Percentiles rank a stretch among this genome's conserved stretches.
phyloP scores from a whole-genome alignment of 2,888 invertebrate species.

The Cosmia pyralina region DNA sequence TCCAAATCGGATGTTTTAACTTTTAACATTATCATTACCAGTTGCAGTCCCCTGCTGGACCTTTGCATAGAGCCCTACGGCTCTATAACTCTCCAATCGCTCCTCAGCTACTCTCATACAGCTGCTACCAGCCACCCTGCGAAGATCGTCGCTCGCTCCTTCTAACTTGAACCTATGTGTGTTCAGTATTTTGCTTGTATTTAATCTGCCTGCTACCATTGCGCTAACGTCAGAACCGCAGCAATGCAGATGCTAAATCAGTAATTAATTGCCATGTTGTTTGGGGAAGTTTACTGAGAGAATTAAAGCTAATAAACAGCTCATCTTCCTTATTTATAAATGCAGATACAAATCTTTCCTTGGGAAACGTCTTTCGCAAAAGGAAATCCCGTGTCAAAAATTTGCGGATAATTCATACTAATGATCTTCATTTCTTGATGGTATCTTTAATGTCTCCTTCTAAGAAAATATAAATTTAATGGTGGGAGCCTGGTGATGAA shows the following conservation, averaged over 20 bases:
- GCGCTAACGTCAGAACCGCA: conserved; percentile 4
- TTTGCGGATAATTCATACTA: not conserved
- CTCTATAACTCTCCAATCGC: too few species aligned
- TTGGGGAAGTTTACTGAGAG: conserved; percentile 13
- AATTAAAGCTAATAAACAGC: conserved; percentile 6
- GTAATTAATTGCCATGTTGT: conserved; percentile 6
- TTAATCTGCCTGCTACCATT: not conserved
- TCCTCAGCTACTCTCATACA: not conserved
- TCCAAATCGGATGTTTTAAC: too few species aligned
- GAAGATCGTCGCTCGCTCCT: not conserved
- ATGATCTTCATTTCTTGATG: not conserved
- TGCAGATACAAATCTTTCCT: conserved; percentile 12
- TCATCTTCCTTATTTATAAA: conserved; percentile 22
- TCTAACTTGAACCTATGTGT: not conserved
- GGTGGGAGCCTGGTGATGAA: not conserved
- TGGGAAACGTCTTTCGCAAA: not conserved
- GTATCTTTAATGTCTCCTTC: not conserved
- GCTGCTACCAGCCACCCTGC: not conserved
- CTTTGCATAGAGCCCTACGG: not conserved
- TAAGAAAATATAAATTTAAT: not conserved
- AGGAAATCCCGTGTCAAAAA: conserved; percentile 9
- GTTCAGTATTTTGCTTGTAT: not conserved
- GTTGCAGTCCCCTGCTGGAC: too few species aligned
- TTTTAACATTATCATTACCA: too few species aligned
- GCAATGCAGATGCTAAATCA: not conserved